A percentile compares a stretch with the other conserved stretches of the same genome.
These are phyloP conservation scores for Ferdinandea cuprea DNA, from an alignment of 2,888 invertebrate species.

Conservation along the genomic window DNA sequence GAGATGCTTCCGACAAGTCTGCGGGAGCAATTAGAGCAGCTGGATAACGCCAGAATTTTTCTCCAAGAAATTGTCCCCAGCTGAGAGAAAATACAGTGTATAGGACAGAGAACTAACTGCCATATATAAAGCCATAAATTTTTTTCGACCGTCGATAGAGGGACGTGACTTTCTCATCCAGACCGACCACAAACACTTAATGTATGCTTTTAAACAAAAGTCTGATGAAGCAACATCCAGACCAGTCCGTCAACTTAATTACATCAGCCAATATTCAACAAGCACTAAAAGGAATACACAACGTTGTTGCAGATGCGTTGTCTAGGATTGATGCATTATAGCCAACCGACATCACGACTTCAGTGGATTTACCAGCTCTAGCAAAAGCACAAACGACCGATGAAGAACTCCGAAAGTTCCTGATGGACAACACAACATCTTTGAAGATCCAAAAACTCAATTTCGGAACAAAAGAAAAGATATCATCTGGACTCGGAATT, in stretches of 20 bases:
- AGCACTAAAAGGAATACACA: too few species aligned
- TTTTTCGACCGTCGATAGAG: constrained; percentile 74
- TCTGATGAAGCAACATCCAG: constrained; percentile 78
- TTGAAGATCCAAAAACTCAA: constrained; percentile 20
- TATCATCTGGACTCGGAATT: too few species aligned
- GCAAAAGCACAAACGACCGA: too few species aligned
- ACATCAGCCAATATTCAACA: constrained; percentile 71
- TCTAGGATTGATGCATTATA: too few species aligned
- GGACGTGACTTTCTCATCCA: too few species aligned
- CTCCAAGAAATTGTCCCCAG: constrained; percentile 78
- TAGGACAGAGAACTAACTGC: constrained; percentile 81
- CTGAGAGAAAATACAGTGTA: constrained; percentile 78
- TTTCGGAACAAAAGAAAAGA: too few species aligned
- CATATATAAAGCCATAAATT: constrained; percentile 79
- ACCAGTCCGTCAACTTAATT: constrained; percentile 79
- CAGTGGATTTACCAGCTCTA: too few species aligned
- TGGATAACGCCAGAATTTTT: constrained; percentile 72
- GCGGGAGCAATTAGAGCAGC: constrained; percentile 64
- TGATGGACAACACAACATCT: constrained; percentile 21
- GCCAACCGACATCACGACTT: too few species aligned
- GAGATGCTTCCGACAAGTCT: constrained; percentile 59
- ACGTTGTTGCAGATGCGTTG: too few species aligned
- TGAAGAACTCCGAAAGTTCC: too few species aligned
- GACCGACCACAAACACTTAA: too few species aligned
- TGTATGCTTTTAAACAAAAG: constrained; percentile 77